Conservation (phyloP, 1,140 invertebrate species). For the Myzus persicae region DNA sequence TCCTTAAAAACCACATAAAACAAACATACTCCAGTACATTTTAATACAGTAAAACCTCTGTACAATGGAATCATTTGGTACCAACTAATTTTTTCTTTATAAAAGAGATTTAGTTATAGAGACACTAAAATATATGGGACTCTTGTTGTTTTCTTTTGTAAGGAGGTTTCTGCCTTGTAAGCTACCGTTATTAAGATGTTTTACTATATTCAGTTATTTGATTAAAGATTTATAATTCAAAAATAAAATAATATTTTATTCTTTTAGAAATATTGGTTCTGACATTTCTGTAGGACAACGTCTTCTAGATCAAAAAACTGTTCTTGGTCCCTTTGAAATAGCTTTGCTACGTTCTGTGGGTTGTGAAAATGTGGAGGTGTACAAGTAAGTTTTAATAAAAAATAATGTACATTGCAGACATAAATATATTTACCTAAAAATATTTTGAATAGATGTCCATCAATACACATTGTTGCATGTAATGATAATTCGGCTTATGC, state of each 20-base stretch:
- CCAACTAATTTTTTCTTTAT: too few species aligned
- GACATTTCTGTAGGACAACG: conserved; percentile 20
- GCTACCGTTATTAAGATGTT: too few species aligned
- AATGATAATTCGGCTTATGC: background rate
- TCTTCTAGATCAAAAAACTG: background rate
- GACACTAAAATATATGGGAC: too few species aligned
- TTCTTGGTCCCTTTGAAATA: conserved; percentile 19
- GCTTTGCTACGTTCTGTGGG: conserved; percentile 28
- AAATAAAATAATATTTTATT: background rate
- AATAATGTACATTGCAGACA: background rate
- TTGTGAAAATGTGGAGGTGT: background rate
- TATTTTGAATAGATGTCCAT: conserved; percentile 33
- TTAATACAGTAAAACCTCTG: too few species aligned
- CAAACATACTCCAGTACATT: too few species aligned
- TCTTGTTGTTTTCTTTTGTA: too few species aligned
- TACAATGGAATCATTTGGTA: too few species aligned
- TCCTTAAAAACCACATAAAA: too few species aligned
- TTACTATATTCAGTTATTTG: background rate
- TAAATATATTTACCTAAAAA: background rate
- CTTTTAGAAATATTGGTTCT: conserved; percentile 23
- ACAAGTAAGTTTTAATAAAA: background rate
- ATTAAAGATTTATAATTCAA: background rate
- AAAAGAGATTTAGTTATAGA: too few species aligned
- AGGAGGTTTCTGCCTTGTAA: too few species aligned
- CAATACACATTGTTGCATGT: conserved; percentile 22